Evolutionary conservation across 2,888 invertebrate genomes (phyloP).

Genomic region (Spodoptera picta): DNA sequence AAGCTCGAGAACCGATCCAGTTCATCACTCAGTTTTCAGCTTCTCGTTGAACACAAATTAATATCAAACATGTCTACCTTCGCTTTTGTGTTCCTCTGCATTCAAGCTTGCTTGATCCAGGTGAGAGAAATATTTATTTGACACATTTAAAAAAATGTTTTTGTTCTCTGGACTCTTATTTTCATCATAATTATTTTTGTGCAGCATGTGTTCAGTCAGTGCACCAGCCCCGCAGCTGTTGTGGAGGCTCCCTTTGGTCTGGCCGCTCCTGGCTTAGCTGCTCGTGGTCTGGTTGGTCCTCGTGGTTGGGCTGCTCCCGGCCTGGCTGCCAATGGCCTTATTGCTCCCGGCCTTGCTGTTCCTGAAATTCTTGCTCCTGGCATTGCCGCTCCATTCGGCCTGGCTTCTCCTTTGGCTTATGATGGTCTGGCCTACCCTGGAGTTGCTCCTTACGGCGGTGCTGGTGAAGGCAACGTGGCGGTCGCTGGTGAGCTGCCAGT

Average conservation of each 20-base stretch:
- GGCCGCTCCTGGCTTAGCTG: no score
- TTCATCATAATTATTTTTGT: no score
- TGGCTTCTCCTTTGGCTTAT: no score
- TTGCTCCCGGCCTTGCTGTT: slow-evolving; percentile 16
- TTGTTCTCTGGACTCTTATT: no score
- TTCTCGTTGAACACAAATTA: no score
- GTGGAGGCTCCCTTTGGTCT: no score
- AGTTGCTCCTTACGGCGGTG: slow-evolving; percentile 21
- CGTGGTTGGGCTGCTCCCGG: no score
- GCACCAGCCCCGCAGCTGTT: no score
- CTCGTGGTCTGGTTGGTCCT: no score
- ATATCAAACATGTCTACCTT: no score
- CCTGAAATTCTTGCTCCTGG: slow-evolving; percentile 15
- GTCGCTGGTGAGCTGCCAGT: slow-evolving; percentile 45
- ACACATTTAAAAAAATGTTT: no score
- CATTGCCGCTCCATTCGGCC: slow-evolving; percentile 3
- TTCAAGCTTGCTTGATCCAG: slow-evolving; percentile 61
- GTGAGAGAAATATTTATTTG: slow-evolving; percentile 36
- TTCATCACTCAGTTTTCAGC: slow-evolving; percentile 19
- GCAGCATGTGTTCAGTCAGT: no score
- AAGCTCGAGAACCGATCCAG: neutral
- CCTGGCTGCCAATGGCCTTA: neutral
- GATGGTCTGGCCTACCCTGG: neutral
- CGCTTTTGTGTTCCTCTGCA: neutral
- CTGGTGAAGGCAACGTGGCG: slow-evolving; percentile 45